These are phyloP conservation scores for Cynaeus angustus DNA, from an alignment of 2,888 invertebrate genomes.

Conservation along the genomic window DNA sequence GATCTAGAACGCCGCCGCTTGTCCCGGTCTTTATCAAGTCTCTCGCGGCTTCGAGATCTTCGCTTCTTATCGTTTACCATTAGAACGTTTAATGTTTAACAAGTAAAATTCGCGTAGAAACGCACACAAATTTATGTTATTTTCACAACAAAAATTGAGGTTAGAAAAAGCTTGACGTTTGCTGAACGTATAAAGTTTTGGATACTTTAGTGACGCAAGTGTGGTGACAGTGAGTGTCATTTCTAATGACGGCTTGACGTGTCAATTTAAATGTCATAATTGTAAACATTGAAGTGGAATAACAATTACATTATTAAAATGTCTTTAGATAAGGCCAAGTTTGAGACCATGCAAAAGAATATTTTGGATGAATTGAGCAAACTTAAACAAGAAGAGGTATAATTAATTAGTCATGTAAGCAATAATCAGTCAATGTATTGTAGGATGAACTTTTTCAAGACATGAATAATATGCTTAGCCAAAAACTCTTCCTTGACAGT, in stretches of 20 bases:
- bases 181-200: background rate
- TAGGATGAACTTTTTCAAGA: conserved; percentile 83
- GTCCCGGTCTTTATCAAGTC: conserved; percentile 65
- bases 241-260: conserved; percentile 30
- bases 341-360: conserved; percentile 71
- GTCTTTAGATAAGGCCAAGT: conserved; percentile 42
- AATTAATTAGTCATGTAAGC: background rate
- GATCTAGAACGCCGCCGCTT: conserved; percentile 67
- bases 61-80: conserved; percentile 70
- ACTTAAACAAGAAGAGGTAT: conserved; percentile 77
- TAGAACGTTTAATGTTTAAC: background rate
- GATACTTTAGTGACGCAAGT: background rate
- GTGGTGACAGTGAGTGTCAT: background rate
- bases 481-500: conserved; percentile 84
- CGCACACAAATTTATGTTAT: background rate
- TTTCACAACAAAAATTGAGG: conserved; percentile 36
- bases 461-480: conserved; percentile 81
- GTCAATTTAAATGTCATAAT: conserved; percentile 13
- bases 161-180: background rate
- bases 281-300: background rate
- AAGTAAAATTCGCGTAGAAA: background rate
- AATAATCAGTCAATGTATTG: conserved; percentile 50
- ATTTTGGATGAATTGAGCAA: conserved; percentile 75
- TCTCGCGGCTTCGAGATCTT: conserved; percentile 70
- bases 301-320: conserved; percentile 28